Conservation (phyloP, 1,140 invertebrate genomes). For the Caligus rogercresseyi region DNA sequence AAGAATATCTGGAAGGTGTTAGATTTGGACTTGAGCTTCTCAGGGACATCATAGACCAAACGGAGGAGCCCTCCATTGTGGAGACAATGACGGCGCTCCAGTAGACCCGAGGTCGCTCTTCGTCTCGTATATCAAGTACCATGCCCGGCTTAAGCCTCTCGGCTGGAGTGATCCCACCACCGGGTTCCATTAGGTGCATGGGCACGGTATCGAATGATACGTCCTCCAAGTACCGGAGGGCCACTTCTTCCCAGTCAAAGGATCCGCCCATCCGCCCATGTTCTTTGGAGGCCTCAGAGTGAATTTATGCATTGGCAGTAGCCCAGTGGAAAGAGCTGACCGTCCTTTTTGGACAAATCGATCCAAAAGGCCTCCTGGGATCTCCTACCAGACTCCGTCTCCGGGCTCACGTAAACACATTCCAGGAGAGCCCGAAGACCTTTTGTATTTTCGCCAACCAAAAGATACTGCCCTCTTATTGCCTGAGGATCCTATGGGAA, state of each 20-base stretch:
- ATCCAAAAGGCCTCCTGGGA: neutral
- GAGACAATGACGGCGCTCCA: neutral
- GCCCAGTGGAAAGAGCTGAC: constrained; percentile 5
- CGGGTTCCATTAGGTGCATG: constrained; percentile 10
- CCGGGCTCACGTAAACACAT: neutral
- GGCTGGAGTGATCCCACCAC: neutral
- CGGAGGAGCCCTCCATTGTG: constrained; percentile 4
- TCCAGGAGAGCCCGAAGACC: constrained; percentile 9
- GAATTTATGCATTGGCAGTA: constrained; percentile 16
- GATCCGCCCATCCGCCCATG: neutral
- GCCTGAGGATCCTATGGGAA: neutral
- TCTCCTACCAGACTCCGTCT: neutral
- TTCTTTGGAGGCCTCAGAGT: neutral
- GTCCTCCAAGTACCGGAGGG: constrained; percentile 15
- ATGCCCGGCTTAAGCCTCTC: constrained; percentile 9
- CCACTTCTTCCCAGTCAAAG: neutral
- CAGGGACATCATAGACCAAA: neutral
- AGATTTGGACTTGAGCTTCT: neutral
- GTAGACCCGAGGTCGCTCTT: neutral
- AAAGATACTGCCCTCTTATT: neutral
- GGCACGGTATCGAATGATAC: constrained; percentile 7
- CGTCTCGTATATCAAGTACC: neutral
- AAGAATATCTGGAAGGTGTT: neutral
- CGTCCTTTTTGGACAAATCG: constrained; percentile 2
- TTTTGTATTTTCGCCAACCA: constrained; percentile 4